phyloP scores from a whole-genome alignment of 2,888 invertebrate species.

The Antheraea assamensis region DNA sequence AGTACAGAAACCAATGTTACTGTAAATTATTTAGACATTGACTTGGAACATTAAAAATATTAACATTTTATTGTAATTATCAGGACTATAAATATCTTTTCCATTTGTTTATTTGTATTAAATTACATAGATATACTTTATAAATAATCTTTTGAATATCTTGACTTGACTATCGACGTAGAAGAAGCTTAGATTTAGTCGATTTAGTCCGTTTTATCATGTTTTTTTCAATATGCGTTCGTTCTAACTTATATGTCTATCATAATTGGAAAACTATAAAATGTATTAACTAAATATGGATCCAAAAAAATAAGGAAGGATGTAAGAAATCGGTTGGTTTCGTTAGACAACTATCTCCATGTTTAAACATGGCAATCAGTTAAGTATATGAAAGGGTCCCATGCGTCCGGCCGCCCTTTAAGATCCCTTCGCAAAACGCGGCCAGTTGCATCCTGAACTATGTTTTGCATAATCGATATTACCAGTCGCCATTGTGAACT shows the following conservation, averaged over 20 bases:
- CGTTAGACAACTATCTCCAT: background rate
- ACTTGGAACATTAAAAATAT: too few relatives aligned
- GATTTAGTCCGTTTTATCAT: background rate
- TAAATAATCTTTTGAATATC: background rate
- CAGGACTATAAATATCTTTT: too few relatives aligned
- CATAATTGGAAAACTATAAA: background rate
- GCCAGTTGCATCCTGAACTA: constrained; percentile 67
- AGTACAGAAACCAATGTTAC: too few relatives aligned
- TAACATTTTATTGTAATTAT: too few relatives aligned
- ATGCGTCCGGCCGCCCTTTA: constrained; percentile 53
- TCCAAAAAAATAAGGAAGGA: background rate
- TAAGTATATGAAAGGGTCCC: constrained; percentile 39
- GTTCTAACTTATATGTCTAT: background rate
- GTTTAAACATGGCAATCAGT: constrained; percentile 24
- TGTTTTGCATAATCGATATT: constrained; percentile 77
- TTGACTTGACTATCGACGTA: background rate
- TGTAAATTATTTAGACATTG: too few relatives aligned
- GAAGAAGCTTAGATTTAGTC: background rate
- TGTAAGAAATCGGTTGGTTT: background rate
- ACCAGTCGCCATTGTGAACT: constrained; percentile 55
- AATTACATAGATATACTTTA: background rate
- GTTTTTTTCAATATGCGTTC: background rate
- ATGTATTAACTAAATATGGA: background rate
- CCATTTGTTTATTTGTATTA: background rate
- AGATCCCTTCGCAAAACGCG: constrained; percentile 65